Conservation (phyloP, 2,888 invertebrate species). For the Morpho helenor region DNA sequence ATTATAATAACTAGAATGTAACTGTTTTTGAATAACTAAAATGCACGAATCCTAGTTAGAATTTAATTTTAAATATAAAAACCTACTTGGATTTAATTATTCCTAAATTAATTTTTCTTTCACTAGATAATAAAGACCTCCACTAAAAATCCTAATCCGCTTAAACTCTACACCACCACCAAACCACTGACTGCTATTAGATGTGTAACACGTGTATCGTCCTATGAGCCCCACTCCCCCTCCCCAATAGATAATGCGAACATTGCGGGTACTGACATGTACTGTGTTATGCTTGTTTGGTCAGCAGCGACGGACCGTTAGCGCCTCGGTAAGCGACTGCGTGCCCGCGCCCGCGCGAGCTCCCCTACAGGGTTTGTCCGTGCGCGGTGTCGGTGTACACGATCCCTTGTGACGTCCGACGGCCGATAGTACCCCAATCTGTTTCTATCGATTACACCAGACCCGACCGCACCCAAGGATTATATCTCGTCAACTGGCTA, state of each 20-base stretch:
- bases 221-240: constrained; percentile 34
- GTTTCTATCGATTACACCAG: constrained; percentile 23
- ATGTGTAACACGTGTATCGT: constrained; percentile 21
- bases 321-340: constrained; percentile 74
- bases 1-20: too few relatives aligned
- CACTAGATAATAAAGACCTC: not conserved
- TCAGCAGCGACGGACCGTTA: constrained; percentile 78
- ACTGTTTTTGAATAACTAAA: too few relatives aligned
- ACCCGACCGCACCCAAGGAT: constrained; percentile 18
- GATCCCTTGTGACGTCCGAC: constrained; percentile 74
- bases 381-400: constrained; percentile 64
- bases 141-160: constrained; percentile 22
- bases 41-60: too few relatives aligned
- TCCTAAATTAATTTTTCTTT: too few relatives aligned
- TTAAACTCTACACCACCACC: constrained; percentile 23
- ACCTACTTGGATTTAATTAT: too few relatives aligned
- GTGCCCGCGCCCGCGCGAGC: constrained; percentile 60
- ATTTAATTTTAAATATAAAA: too few relatives aligned
- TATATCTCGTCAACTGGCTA: constrained; percentile 26
- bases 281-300: constrained; percentile 77
- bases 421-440: constrained; percentile 51
- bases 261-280: constrained; percentile 73
- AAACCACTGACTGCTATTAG: constrained; percentile 23
- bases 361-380: constrained; percentile 52
- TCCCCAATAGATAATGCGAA: constrained; percentile 52